These are phyloP conservation scores for Struthidea cinerea DNA, from an alignment of 2,113 vertebrate species.

Conservation along the genomic window DNA sequence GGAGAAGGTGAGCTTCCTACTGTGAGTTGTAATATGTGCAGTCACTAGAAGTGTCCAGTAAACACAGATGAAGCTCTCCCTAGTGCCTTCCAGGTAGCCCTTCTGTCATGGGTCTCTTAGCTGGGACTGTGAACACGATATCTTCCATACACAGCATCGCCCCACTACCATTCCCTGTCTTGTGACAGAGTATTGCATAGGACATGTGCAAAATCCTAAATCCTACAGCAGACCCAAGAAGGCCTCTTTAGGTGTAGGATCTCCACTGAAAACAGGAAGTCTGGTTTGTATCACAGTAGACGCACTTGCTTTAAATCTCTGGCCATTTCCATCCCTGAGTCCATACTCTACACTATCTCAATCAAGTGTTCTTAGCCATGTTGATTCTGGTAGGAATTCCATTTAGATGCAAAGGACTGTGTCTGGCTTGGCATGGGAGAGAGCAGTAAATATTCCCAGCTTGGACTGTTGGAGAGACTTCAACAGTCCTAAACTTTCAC, in stretches of 20 bases:
- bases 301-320: not conserved
- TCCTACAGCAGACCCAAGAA: not conserved
- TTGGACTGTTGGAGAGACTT: not conserved
- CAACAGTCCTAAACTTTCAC: not conserved
- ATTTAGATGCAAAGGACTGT: not conserved
- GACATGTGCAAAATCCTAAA: not conserved
- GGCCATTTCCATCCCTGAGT: not conserved
- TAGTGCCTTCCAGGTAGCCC: not conserved
- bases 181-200: not conserved
- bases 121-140: not conserved
- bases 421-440: not conserved
- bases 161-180: not conserved
- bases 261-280: not conserved
- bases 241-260: not conserved
- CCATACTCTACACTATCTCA: not conserved
- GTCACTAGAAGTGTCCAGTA: not conserved
- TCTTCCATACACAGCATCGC: not conserved
- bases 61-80: not conserved
- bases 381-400: not conserved
- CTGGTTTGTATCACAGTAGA: not conserved
- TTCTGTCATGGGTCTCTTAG: not conserved
- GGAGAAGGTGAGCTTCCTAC: not conserved
- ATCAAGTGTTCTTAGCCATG: not conserved
- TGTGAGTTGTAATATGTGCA: not conserved
- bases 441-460: not conserved